Percentiles rank a stretch among this genome's conserved stretches.
Evolutionary conservation across 53 echinoderm and acorn worm species (phyloP).

Genomic region (Arbacia lixula): DNA sequence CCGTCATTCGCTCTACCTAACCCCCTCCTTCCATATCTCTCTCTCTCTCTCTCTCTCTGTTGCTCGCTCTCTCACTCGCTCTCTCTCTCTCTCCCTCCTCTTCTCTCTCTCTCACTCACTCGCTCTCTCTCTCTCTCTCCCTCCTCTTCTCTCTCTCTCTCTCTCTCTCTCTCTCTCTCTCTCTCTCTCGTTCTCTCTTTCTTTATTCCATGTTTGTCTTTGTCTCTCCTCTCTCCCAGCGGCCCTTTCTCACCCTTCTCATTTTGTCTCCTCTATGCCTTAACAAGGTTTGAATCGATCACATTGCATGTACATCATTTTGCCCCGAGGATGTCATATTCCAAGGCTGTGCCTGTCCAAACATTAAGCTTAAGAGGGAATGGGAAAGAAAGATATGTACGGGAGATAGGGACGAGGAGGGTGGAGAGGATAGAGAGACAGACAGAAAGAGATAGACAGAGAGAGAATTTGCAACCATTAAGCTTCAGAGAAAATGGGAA

Average conservation of each 20-base stretch:
- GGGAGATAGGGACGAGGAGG: not conserved
- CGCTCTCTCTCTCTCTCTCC: constrained; percentile 1
- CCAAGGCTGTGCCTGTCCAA: constrained; percentile 36
- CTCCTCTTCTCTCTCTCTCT: not conserved
- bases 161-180: constrained; percentile 6
- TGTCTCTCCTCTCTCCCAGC: constrained; percentile 3
- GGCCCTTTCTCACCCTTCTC: constrained; percentile 34
- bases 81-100: not conserved
- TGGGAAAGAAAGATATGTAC: not conserved
- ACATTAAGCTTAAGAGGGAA: not conserved
- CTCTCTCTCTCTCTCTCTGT: not conserved
- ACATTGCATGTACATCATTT: constrained; percentile 10
- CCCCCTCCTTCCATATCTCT: not conserved
- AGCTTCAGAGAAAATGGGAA: not conserved
- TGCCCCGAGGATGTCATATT: constrained; percentile 28
- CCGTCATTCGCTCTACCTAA: not conserved
- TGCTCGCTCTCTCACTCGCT: not conserved
- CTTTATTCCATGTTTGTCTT: not conserved
- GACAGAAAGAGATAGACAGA: too few species aligned
- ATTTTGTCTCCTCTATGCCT: constrained; percentile 12
- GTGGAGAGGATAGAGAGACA: too few species aligned
- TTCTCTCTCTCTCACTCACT: not conserved
- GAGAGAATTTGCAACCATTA: too few species aligned
- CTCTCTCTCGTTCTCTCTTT: not conserved
- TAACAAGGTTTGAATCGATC: constrained; percentile 47